These are phyloP conservation scores for Drosophila carrolli DNA, from an alignment of 1,140 invertebrate species.

Conservation along the genomic window DNA sequence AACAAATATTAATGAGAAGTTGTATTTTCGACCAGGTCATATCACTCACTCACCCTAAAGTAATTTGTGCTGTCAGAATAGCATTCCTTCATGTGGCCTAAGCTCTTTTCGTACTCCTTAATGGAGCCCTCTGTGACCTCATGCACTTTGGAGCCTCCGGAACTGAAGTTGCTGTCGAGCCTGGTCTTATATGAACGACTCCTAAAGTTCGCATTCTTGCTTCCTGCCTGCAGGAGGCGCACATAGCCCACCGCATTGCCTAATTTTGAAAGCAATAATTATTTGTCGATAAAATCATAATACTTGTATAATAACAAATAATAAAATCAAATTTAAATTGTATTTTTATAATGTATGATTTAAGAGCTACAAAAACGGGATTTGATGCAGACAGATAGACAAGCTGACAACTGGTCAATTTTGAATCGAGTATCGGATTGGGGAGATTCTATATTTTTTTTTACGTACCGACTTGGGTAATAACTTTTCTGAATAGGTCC, in stretches of 20 bases:
- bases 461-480: constrained; percentile 94
- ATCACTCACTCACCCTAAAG: constrained; percentile 89
- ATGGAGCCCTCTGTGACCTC: constrained; percentile 73
- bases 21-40: background rate
- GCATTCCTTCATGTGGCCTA: constrained; percentile 89
- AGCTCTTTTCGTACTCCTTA: constrained; percentile 59
- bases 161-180: constrained; percentile 87
- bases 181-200: constrained; percentile 96
- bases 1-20: background rate
- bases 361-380: no score
- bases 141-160: constrained; percentile 85
- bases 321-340: no score
- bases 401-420: no score
- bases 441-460: no score
- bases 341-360: no score
- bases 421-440: no score
- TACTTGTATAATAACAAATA: no score
- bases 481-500: constrained; percentile 96
- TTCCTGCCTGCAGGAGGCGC: constrained; percentile 96
- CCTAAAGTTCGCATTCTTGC: constrained; percentile 95
- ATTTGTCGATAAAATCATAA: no score
- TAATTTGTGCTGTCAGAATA: constrained; percentile 98
- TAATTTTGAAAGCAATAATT: constrained; percentile 45
- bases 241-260: constrained; percentile 99
- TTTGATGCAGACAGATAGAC: no score